Base-by-base conservation (phyloP, 2,113 vertebrate genomes). In the Rhombomys opimus region DNA sequence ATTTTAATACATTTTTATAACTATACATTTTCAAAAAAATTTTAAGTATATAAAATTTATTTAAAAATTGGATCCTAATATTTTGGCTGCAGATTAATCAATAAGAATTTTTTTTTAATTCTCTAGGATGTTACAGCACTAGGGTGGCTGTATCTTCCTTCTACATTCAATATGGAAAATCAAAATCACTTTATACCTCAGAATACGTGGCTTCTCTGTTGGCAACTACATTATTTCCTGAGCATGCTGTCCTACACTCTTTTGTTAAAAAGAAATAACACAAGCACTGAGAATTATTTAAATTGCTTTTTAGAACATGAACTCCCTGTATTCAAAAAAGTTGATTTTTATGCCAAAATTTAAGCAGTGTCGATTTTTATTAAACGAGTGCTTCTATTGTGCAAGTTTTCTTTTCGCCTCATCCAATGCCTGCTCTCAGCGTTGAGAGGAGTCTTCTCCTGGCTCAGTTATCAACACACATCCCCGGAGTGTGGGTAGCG, bases 21-120 rank as follows among this genome's bases (percentile, higher is more conserved):
- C 18, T 72, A 38, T 72, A 38, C 20, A 38, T 10, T 72, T 72
- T 72, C n/a, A 17, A 72, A 72, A 72, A 72, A 72, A 38, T 20
- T 72, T 20, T 9, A n/a, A 72, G 18, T 72, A 70, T 70, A 72
- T 72, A 1, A 72, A 38, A 72, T 72, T n/a, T 72, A n/a, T 72
- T 67, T 8, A 72, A 68, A 95, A 96, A 93, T 81, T 84, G 46
- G 65, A 81, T 95, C 85, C 27, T 93, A 93, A 78, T 96, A 95
- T 72, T 87, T 41, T 91, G 38, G 38, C 89, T 93, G 59, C 85
- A 80, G 30, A 89, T 91, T 23, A 95, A 89, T 87, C 89, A 95
- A 80, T 89, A 84, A 67, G 90, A 77, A 32, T 84, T 35, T 92
- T 93, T 93, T 96, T 84, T 65, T 68, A 70, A 96, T 92, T 96